Base-by-base conservation (phyloP, 2,113 vertebrate species). In the Chitala chitala region DNA sequence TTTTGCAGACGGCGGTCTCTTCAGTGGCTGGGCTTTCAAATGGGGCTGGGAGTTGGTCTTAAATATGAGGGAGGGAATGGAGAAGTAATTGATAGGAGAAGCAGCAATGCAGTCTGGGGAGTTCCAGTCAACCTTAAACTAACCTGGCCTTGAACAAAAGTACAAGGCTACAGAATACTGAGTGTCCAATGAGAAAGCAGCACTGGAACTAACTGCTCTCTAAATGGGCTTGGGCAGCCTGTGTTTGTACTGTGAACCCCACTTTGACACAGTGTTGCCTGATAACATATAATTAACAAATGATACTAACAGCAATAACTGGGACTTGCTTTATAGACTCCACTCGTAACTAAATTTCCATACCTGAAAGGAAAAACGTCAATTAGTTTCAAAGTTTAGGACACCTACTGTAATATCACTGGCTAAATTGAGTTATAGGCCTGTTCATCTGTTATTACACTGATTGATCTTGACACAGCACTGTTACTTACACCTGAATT, bases 171-270 rank as follows among this genome's bases (percentile, higher is more conserved):
- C n/a, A n/a, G n/a, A 2, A 51, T 8, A 51, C 2, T 51, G 12
- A n/a, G 10, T 7, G 12, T n/a, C 22, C 64, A 48, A 46, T 68
- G 22, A 68, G 42, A 46, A 42, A 38, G 64, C 40, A 24, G 64
- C 26, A 68, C 59, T 20, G 59, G 64, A 68, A 68, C 36, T 26
- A 48, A 68, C n/a, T 9, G 40, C 15, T 68, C 29, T 68, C 26
- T 26, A 46, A 68, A 26, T 68, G 22, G 42, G 44, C 42, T 68
- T 42, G 22, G 10, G 4, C 12, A 51, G 20, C 7, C 20, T 51
- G 12, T 8, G 2, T 3, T 3, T 9, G 17, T 20, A 33, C 33
- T 63, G 59, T 29, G 17, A 29, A 38, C 56, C 1, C 12, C 29
- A 17, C 12, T 4, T 15, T n/a, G n/a, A n/a, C n/a, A n/a, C 29